Evolutionary conservation across 2,797 vertebrate genomes (phyloP), one percentile per base, ranked within the genome.

Genomic region (Anableps anableps): DNA sequence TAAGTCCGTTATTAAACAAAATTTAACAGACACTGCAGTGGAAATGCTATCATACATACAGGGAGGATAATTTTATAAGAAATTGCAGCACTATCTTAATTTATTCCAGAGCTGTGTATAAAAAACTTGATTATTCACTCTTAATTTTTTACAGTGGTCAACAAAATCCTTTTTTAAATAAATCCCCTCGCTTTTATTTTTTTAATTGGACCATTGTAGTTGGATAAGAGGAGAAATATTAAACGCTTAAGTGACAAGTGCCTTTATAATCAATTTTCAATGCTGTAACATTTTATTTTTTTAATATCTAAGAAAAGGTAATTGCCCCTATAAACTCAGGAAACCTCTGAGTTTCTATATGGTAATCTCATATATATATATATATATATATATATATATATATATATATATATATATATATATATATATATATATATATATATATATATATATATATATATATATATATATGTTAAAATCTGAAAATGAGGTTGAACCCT

Each of bases 401-500:
- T n/a, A n/a, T n/a, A n/a, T n/a, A n/a, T n/a, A n/a, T n/a, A n/a
- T n/a, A n/a, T n/a, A n/a, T n/a, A n/a, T n/a, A n/a, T n/a, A n/a
- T n/a, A n/a, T n/a, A n/a, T n/a, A n/a, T n/a, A n/a, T n/a, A n/a
- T n/a, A n/a, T n/a, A n/a, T n/a, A n/a, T n/a, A n/a, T n/a, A n/a
- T n/a, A n/a, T n/a, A n/a, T n/a, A n/a, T n/a, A n/a, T n/a, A n/a
- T n/a, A n/a, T n/a, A n/a, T n/a, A n/a, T n/a, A n/a, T n/a, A n/a
- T n/a, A n/a, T n/a, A n/a, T n/a, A n/a, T n/a, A n/a, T n/a, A 89
- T 86, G 82, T 60, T 77, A 53, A 78, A 88, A 89, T 88, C 83
- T 83, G 74, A 92, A 92, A 93, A 91, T 88, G 76, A 91, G 85
- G 81, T 89, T 91, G 90, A 93, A 88, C 86, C 80, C 77, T 85